phyloP scores from a whole-genome alignment of 2,888 invertebrate genomes.

The Chaetoderma sp. region DNA sequence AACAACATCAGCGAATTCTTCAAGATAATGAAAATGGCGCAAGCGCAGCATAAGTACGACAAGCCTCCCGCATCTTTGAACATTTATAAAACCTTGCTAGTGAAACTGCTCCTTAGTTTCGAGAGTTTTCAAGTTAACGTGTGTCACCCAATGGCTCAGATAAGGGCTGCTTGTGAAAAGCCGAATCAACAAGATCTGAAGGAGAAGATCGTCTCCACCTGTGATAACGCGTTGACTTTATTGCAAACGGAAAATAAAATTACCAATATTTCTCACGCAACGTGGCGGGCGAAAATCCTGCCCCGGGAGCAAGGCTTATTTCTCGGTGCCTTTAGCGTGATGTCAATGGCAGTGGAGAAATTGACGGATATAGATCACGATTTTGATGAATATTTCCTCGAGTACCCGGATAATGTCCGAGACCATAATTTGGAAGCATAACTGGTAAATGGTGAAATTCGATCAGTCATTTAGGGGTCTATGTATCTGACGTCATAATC shows the following conservation, averaged over 20 bases:
- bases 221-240: slow-evolving; percentile 39
- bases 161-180: slow-evolving; percentile 51
- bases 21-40: slow-evolving; percentile 38
- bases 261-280: slow-evolving; percentile 39
- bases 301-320: slow-evolving; percentile 50
- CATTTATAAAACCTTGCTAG: slow-evolving; percentile 25
- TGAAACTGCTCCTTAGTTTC: slow-evolving; percentile 35
- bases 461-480: neutral
- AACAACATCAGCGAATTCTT: slow-evolving; percentile 46
- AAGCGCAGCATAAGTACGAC: slow-evolving; percentile 39
- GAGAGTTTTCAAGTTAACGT: slow-evolving; percentile 40
- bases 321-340: slow-evolving; percentile 50
- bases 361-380: slow-evolving; percentile 50
- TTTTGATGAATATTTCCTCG: slow-evolving; percentile 54
- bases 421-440: too few relatives aligned
- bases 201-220: slow-evolving; percentile 36
- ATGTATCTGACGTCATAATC: too few relatives aligned
- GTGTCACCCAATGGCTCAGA: slow-evolving; percentile 47
- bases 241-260: slow-evolving; percentile 43
- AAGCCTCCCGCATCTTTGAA: slow-evolving; percentile 26
- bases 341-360: slow-evolving; percentile 49
- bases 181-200: slow-evolving; percentile 50
- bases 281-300: slow-evolving; percentile 46
- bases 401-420: slow-evolving; percentile 36
- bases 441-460: neutral